Base-by-base conservation (phyloP, 2,888 invertebrate genomes). In the Spodoptera exigua region DNA sequence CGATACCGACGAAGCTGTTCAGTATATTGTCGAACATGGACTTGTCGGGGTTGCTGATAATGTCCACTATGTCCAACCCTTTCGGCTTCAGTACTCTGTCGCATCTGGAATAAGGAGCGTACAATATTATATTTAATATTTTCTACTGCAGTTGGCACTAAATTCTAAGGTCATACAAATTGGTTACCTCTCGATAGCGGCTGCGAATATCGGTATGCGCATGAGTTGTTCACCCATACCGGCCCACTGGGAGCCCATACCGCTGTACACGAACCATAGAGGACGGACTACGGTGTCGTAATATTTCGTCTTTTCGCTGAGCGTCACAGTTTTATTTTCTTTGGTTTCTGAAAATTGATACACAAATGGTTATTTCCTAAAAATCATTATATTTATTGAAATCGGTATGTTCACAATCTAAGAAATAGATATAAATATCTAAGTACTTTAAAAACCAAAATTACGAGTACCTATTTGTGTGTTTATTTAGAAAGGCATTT, bases 211-310 rank as follows among this genome's bases (percentile, higher is more conserved):
- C 1, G 95, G 95, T 64, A 96, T 89, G 44, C 90, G 86, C 95
- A 96, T 95, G 77, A 97, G 92, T 39, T 95, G 92, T 16, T 89
- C 81, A 0, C 95, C 96, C 96, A 96, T 96, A 27, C 95, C 95
- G 32, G 94, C 86, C 96, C 96, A 96, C 82, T 96, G 96, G 0
- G 95, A 95, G 12, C 96, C 96, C 96, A 97, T 96, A 4, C 96
- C 96, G 62, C 96, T 96, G 90, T 96, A 96, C 59, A 96, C 95
- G 83, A 95, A 96, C 95, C 96, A 96, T 11, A 96, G 87, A 2
- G 96, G 96, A 0, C 95, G 83, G 17, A 80, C 78, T 0, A 68
- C 85, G n/a, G 85, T 83, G 51, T 90, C 88, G 16, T 81, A 89
- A 64, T 90, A 90, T n/a, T 82, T 81, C 0, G 65, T 63, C n/a